Conservation (phyloP, 2,797 vertebrate species). For the Danio albolineatus region DNA sequence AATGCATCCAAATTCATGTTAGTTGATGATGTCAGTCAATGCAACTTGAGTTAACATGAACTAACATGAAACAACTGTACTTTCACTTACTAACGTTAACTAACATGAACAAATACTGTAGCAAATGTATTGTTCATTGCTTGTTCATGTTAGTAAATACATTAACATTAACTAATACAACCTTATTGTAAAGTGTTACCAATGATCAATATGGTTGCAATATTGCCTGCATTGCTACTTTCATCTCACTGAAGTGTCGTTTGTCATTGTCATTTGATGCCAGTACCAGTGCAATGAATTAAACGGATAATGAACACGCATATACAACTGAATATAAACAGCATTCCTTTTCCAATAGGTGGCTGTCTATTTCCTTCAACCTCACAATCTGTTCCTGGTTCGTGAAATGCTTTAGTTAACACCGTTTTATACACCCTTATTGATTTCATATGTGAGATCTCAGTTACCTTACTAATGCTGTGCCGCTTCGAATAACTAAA, state of each 20-base stretch:
- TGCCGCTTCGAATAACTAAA: conserved; percentile 6
- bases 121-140: too few relatives aligned
- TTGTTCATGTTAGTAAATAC: too few relatives aligned
- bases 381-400: background rate
- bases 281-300: conserved; percentile 14
- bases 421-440: background rate
- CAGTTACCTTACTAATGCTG: background rate
- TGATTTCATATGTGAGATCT: conserved; percentile 1
- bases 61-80: too few relatives aligned
- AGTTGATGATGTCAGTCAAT: too few relatives aligned
- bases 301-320: background rate
- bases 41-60: too few relatives aligned
- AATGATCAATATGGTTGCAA: background rate
- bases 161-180: too few relatives aligned
- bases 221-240: background rate
- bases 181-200: too few relatives aligned
- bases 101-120: too few relatives aligned
- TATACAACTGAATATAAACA: conserved; percentile 2
- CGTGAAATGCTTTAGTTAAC: background rate
- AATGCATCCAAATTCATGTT: too few relatives aligned
- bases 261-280: background rate
- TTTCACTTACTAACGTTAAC: too few relatives aligned
- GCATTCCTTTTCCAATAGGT: conserved; percentile 2
- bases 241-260: background rate
- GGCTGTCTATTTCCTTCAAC: conserved; percentile 1